Evolutionary conservation across 2,113 vertebrate genomes (phyloP).

Genomic region (Ochotona curzoniae): DNA sequence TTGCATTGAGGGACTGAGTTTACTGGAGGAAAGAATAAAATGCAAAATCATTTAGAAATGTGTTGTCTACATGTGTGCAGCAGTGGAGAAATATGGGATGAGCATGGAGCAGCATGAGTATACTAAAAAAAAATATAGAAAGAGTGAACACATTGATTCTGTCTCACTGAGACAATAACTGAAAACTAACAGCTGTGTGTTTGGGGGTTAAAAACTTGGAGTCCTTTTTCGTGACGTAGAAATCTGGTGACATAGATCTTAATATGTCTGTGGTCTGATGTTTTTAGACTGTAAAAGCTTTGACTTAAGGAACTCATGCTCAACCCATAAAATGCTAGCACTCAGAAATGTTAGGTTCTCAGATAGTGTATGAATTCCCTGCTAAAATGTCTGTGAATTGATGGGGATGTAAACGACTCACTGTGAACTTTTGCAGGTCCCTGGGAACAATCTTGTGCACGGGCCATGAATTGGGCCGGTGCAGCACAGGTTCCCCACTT

Average conservation of each 20-base stretch:
- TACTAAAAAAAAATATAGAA: neutral
- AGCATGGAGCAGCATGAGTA: no score
- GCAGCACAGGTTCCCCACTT: neutral
- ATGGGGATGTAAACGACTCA: neutral
- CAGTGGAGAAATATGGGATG: rapidly evolving
- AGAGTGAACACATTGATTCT: rapidly evolving
- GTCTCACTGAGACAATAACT: rapidly evolving
- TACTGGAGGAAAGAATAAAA: neutral
- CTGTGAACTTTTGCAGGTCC: neutral
- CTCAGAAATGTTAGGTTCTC: neutral
- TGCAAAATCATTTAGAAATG: neutral
- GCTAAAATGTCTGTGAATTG: neutral
- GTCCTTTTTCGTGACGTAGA: neutral
- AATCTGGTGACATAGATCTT: no score
- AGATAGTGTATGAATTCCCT: neutral
- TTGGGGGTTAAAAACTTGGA: neutral
- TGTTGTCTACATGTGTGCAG: neutral
- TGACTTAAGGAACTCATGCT: neutral
- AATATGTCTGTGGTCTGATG: neutral
- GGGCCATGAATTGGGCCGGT: neutral
- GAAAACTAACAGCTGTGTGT: neutral
- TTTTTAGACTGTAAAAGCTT: rapidly evolving
- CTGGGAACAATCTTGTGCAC: neutral
- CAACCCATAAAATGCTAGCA: rapidly evolving
- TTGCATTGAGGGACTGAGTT: neutral